These are phyloP conservation scores for Germaria angustata DNA, from an alignment of 2,888 invertebrate genomes.

Conservation along the genomic window DNA sequence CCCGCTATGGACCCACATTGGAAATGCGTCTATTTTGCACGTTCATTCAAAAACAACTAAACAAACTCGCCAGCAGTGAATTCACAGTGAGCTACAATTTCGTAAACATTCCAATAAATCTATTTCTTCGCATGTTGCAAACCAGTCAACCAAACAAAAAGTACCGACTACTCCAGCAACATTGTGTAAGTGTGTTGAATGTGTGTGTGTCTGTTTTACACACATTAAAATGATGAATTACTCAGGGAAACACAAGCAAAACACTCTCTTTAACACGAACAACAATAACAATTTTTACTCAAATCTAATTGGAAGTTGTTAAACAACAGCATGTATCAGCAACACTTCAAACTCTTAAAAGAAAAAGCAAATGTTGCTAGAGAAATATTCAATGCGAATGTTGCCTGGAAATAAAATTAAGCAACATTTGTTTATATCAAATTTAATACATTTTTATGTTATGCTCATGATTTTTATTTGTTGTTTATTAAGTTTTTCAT, in stretches of 20 bases:
- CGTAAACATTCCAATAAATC: constrained; percentile 77
- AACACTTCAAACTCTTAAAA: constrained; percentile 6
- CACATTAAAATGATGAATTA: constrained; percentile 68
- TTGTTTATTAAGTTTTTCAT: constrained; percentile 4
- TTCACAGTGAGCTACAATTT: constrained; percentile 73
- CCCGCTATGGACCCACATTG: constrained; percentile 6
- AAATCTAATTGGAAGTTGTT: constrained; percentile 48
- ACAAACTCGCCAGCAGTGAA: constrained; percentile 71
- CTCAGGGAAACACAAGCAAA: constrained; percentile 54
- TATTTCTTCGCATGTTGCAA: constrained; percentile 72
- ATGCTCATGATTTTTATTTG: constrained; percentile 8
- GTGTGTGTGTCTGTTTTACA: background rate
- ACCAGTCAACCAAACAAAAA: background rate
- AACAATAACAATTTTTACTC: constrained; percentile 22
- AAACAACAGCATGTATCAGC: background rate
- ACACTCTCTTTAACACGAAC: constrained; percentile 7
- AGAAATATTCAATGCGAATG: no score
- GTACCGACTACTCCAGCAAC: constrained; percentile 45
- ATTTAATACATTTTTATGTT: background rate
- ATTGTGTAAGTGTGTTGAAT: constrained; percentile 23
- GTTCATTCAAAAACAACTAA: constrained; percentile 80
- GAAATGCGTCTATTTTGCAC: constrained; percentile 77
- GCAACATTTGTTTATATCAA: background rate
- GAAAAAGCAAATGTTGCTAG: constrained; percentile 23
- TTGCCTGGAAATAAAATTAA: constrained; percentile 31